phyloP scores from a whole-genome alignment of 2,888 invertebrate species.

The Drosophila rubida region DNA sequence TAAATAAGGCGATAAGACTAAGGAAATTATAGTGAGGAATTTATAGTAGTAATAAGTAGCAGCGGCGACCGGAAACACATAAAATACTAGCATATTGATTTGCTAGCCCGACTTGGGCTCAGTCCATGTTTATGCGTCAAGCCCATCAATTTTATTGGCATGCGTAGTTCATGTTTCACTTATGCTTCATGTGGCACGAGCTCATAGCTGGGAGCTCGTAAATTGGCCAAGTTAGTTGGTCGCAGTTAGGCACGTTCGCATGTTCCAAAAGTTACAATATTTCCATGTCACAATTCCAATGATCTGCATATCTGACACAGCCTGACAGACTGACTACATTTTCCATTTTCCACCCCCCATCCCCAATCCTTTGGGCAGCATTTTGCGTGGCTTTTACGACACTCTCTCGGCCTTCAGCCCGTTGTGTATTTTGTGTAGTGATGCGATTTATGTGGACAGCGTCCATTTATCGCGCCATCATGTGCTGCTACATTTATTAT shows the following conservation, averaged over 20 bases:
- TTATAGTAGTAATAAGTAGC: conserved; percentile 9
- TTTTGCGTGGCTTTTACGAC: conserved; percentile 28
- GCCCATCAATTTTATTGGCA: conserved; percentile 56
- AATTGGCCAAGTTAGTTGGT: conserved; percentile 62
- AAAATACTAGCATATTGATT: conserved; percentile 47
- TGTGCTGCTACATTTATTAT: conserved; percentile 35
- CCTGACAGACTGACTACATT: conserved; percentile 12
- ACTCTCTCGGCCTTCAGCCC: conserved; percentile 5
- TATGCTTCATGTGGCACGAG: conserved; percentile 52
- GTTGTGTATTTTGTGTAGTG: conserved; percentile 35
- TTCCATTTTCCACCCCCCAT: conserved; percentile 21
- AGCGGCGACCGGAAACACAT: conserved; percentile 25
- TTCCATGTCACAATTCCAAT: conserved; percentile 55
- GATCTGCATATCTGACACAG: conserved; percentile 67
- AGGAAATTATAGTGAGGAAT: conserved; percentile 2
- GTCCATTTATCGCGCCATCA: conserved; percentile 73
- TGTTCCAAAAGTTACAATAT: conserved; percentile 49
- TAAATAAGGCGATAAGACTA: conserved; percentile 26
- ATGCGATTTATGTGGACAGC: conserved; percentile 63
- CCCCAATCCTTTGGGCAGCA: background rate
- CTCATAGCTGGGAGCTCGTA: conserved; percentile 54
- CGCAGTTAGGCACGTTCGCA: conserved; percentile 55
- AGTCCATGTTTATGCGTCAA: conserved; percentile 34
- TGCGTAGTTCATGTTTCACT: conserved; percentile 64
- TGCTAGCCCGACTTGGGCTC: conserved; percentile 10